Evolutionary conservation across 2,797 vertebrate species (phyloP), one percentile per base, ranked within the genome.

Genomic region (Eremophila alpestris): DNA sequence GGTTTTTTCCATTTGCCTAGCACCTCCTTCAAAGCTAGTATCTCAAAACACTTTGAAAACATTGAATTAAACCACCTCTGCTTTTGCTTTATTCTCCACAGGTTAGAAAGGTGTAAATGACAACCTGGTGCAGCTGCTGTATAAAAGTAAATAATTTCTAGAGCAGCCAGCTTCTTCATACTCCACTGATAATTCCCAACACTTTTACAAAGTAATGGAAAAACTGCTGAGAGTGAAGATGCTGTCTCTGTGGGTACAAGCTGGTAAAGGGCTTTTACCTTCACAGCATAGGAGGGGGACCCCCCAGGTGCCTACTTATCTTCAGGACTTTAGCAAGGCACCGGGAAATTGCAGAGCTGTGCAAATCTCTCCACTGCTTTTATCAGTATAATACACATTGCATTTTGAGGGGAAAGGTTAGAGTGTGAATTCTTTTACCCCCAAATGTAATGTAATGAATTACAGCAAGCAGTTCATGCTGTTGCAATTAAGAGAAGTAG

Each of bases 191-290:
- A 97, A 96, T 55, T 95, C 95, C 95, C 93, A 95, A 68, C 83
- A 59, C 63, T 84, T 93, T 55, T 84, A 65, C 38, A 81, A 92
- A 70, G 38, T 77, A 87, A 90, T 38, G 88, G 81, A 69, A 93
- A 95, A 96, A 93, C 83, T 90, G 30, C 83, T 96, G 93, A 96
- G 86, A 74, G 84, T 76, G 94, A 96, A 96, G 96, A 93, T 97
- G 89, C 69, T 89, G 67, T 89, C 88, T 96, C 93, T 96, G 90
- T 95, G 94, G 84, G 77, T 87, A 87, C 89, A 76, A 81, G 86
- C 76, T 55, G 75, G 70, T 93, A 83, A 97, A 94, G 60, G 60
- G 85, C 81, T 96, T 96, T 90, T 56, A 71, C 88, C 56, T 94
- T 90, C 2, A 1, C 56, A 92, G 90, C 13, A 7, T 58, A 89